Percentiles rank a stretch among this genome's conserved stretches.
Evolutionary conservation across 2,113 vertebrate genomes (phyloP).

Genomic region (Lates calcarifer): DNA sequence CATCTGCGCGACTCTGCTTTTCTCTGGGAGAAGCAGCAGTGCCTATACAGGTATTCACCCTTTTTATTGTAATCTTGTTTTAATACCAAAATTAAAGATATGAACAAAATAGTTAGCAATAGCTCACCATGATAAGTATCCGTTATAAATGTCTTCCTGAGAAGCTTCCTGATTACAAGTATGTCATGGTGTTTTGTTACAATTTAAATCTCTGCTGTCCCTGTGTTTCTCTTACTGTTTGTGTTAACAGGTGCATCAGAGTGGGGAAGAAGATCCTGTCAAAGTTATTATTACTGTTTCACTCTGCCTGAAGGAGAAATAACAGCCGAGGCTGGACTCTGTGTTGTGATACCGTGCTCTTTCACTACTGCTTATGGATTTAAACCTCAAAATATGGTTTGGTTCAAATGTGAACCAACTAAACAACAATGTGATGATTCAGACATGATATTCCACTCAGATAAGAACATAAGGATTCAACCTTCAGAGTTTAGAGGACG

Average conservation of each 20-base stretch:
- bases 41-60: constrained; percentile 47
- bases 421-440: fast-evolving
- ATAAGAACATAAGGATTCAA: neutral
- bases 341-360: constrained; percentile 65
- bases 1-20: constrained; percentile 37
- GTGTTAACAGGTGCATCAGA: neutral
- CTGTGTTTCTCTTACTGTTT: neutral
- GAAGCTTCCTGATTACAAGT: neutral
- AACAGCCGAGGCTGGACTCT: constrained; percentile 65
- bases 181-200: neutral
- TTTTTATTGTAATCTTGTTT: neutral
- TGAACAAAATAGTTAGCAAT: neutral
- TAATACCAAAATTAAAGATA: neutral
- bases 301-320: constrained; percentile 6
- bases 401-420: constrained; percentile 56
- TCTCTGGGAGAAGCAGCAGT: neutral
- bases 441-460: constrained; percentile 39
- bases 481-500: constrained; percentile 18
- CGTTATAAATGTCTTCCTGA: neutral
- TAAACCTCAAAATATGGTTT: neutral
- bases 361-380: fast-evolving
- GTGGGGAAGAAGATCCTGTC: fast-evolving
- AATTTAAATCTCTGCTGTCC: neutral
- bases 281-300: neutral
- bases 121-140: neutral